phyloP scores from a whole-genome alignment of 2,113 vertebrate genomes.

The Callipepla squamata region DNA sequence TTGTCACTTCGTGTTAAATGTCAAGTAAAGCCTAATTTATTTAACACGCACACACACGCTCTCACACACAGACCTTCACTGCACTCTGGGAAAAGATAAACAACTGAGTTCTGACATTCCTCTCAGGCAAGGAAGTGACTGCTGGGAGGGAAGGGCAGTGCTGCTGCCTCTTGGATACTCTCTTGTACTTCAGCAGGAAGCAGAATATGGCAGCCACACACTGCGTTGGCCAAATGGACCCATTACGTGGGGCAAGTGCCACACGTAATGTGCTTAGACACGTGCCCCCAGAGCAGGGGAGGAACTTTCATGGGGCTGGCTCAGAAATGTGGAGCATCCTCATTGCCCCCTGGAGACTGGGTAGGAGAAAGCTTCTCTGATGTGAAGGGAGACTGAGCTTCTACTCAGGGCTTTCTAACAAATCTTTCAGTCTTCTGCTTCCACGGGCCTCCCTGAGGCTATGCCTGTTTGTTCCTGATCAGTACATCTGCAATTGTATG shows the following conservation, averaged over 20 bases:
- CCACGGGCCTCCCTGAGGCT: not conserved
- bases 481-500: not conserved
- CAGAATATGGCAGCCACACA: not conserved
- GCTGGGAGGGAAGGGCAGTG: not conserved
- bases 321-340: not conserved
- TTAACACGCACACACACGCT: not conserved
- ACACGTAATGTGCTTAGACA: fast-evolving
- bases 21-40: slow-evolving; percentile 65
- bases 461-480: not conserved
- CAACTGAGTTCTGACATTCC: not conserved
- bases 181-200: not conserved
- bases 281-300: not conserved
- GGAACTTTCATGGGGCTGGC: not conserved
- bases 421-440: not conserved
- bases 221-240: not conserved
- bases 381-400: not conserved
- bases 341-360: not conserved
- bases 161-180: not conserved
- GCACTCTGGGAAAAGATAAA: not conserved
- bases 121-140: not conserved
- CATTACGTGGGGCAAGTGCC: not conserved
- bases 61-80: not conserved
- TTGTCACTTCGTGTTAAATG: slow-evolving; percentile 59
- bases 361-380: not conserved
- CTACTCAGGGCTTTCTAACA: not conserved